Base-by-base conservation (phyloP, 2,888 invertebrate species). In the Hetaerina titia region DNA sequence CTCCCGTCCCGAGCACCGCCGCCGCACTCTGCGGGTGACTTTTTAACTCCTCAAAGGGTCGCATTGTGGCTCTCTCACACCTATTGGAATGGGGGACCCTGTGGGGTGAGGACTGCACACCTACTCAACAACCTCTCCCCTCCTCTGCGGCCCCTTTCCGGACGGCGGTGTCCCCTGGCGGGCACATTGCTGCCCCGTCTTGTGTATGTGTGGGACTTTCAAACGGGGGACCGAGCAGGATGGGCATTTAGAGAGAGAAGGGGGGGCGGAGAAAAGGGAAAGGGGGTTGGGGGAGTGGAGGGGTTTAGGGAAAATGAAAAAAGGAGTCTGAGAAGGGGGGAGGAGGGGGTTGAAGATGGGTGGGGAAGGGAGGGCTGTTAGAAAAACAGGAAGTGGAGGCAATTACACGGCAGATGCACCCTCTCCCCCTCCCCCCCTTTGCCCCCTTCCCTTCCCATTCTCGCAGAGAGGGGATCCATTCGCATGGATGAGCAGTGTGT, bases 381-480 rank as follows among this genome's bases (percentile, higher is more conserved):
- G 69, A 92, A 92, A 92, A 92, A 92, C 92, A 92, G 92, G 92
- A 92, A 92, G 92, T 92, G 69, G 69, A 56, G 56, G 69, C 92
- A 92, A 92, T 92, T 92, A 92, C 92, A 92, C 92, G 92, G 92
- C 92, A 92, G 92, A 92, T 92, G 92, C 92, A 11, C 56, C 2
- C 69, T 11, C 17, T 4, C 88, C 45, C 13, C 8, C 63, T 13
- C 90, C 8, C 63, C 9, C 9, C 69, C 9, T 5, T 4, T 22
- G 1, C 22, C 22, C n/a, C n/a, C 6, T 2, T 0, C 69, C 9
- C n/a, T n/a, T 69, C 69, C n/a, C 45, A 19, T n/a, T 22, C n/a
- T 8, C n/a, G 8, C 69, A 69, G 8, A n/a, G 74, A 74, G 81
- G 81, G 81, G 81, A 81, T 31, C 31, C 81, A 81, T 81, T 81